Evolutionary conservation across 2,888 invertebrate species (phyloP).

Genomic region (Bruchidius siliquastri): DNA sequence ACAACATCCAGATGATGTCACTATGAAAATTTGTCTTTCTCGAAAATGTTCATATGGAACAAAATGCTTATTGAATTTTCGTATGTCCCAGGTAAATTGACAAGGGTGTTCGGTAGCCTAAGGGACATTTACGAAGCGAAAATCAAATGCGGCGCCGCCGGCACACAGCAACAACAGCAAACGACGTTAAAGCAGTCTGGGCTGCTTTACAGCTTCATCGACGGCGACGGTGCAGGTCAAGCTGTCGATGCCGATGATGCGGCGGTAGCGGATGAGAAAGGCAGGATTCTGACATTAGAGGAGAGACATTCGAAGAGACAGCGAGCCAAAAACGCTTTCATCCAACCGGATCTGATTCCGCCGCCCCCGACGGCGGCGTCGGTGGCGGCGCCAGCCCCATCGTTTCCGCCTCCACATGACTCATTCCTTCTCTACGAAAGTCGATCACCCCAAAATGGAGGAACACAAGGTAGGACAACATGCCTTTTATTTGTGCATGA

Average conservation of each 20-base stretch:
- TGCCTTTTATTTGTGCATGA: no score
- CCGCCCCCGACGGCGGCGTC: constrained; percentile 56
- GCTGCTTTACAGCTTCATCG: not conserved
- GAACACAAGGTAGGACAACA: not conserved
- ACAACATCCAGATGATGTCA: no score
- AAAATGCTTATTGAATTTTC: no score
- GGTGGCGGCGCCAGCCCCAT: no score
- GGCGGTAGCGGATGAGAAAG: constrained; percentile 52
- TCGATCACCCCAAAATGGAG: not conserved
- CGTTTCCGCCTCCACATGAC: not conserved
- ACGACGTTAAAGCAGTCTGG: not conserved
- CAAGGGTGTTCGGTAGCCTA: constrained; percentile 61
- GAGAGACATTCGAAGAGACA: constrained; percentile 70
- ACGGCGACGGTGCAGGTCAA: no score
- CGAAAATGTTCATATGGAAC: no score
- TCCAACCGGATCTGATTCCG: constrained; percentile 66
- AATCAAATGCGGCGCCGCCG: constrained; percentile 44
- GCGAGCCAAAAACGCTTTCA: constrained; percentile 50
- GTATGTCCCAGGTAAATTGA: constrained; percentile 29
- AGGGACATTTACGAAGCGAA: constrained; percentile 70
- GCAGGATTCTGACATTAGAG: constrained; percentile 65
- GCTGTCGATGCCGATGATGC: no score
- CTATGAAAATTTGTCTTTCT: no score
- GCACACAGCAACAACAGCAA: not conserved
- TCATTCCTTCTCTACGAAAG: constrained; percentile 49